Conservation (phyloP, 2,113 vertebrate genomes). For the Turnix velox region DNA sequence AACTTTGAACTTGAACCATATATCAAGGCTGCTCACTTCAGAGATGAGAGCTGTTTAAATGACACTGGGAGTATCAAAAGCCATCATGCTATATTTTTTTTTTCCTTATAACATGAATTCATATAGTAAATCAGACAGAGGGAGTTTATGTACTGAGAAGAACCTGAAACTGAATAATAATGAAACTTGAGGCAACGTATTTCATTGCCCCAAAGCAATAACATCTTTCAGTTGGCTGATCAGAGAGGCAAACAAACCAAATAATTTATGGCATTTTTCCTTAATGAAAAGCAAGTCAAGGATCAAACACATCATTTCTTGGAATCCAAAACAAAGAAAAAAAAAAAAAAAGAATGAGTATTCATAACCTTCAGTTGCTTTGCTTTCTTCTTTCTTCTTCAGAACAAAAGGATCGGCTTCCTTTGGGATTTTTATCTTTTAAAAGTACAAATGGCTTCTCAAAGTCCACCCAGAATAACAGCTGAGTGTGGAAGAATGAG, state of each 20-base stretch:
- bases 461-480: neutral
- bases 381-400: slow-evolving; percentile 60
- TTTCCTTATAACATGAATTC: neutral
- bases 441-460: slow-evolving; percentile 38
- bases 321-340: no score
- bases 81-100: neutral
- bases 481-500: neutral
- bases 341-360: neutral
- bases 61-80: neutral
- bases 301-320: slow-evolving; percentile 21
- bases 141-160: neutral
- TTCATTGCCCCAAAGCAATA: slow-evolving; percentile 19
- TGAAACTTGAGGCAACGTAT: neutral
- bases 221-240: slow-evolving; percentile 13
- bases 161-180: slow-evolving; percentile 15
- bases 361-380: slow-evolving; percentile 36
- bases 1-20: neutral
- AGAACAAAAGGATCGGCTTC: slow-evolving; percentile 32
- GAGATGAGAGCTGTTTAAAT: neutral
- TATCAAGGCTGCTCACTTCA: neutral
- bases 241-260: slow-evolving; percentile 9
- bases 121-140: neutral
- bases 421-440: slow-evolving; percentile 31
- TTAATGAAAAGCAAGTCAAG: slow-evolving; percentile 40
- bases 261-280: slow-evolving; percentile 51